These are phyloP conservation scores for Vicugna pacos DNA, from an alignment of 2,113 vertebrate genomes.

Conservation along the genomic window DNA sequence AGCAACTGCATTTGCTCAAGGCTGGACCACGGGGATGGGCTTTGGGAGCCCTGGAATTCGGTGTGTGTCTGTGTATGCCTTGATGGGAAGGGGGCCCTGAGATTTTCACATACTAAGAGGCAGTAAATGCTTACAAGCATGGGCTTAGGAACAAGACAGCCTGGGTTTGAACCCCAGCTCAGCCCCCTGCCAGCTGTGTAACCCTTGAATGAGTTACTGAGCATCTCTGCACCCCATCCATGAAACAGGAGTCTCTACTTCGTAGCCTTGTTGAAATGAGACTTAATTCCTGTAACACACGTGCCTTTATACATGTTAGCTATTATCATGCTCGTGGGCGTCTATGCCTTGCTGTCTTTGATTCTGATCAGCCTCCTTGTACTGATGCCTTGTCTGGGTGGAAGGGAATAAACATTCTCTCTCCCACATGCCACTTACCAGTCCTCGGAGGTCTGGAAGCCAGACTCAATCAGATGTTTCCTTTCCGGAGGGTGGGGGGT, in stretches of 20 bases:
- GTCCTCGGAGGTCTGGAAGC: background rate
- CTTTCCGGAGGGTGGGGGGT: background rate
- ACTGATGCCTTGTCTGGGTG: background rate
- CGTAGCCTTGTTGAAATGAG: background rate
- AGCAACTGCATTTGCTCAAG: background rate
- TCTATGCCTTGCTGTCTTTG: background rate
- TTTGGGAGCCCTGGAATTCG: background rate
- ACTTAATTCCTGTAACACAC: too few species aligned
- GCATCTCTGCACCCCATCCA: background rate
- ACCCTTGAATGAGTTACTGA: background rate
- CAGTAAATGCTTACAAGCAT: background rate
- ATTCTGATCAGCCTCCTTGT: background rate
- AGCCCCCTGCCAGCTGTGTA: background rate
- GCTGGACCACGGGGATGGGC: background rate
- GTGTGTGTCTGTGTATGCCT: background rate
- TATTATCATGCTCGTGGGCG: accelerated
- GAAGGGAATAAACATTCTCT: background rate
- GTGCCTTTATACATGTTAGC: background rate
- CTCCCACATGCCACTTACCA: background rate
- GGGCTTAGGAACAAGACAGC: background rate
- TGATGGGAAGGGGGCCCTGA: background rate
- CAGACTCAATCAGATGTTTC: background rate
- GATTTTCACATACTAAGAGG: background rate
- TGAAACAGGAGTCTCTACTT: background rate
- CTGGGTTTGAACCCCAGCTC: background rate